A percentile compares a stretch with the other conserved stretches of the same genome.
Evolutionary conservation across 2,797 vertebrate species (phyloP).

Genomic region (Sphaeramia orbicularis): DNA sequence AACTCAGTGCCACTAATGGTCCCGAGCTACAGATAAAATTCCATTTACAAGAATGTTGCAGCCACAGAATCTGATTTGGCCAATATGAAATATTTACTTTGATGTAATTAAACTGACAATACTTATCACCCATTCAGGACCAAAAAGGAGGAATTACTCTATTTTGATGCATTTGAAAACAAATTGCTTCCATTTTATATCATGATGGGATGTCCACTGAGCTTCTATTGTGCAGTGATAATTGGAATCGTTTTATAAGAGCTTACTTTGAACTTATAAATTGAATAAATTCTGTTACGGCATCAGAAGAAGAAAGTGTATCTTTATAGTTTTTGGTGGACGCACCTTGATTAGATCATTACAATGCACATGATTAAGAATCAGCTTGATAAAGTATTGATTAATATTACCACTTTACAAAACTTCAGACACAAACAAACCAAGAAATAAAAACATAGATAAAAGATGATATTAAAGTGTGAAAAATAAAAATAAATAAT

Average conservation of each 20-base stretch:
- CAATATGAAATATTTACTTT: constrained; percentile 97
- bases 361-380: too few relatives aligned
- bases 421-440: too few relatives aligned
- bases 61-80: constrained; percentile 96
- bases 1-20: constrained; percentile 94
- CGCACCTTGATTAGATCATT: too few relatives aligned
- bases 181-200: constrained; percentile 39
- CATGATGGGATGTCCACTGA: constrained; percentile 29
- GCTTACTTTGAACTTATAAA: constrained; percentile 28
- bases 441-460: too few relatives aligned
- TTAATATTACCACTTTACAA: too few relatives aligned
- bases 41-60: constrained; percentile 96
- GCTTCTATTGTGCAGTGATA: constrained; percentile 31
- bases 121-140: constrained; percentile 72
- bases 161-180: constrained; percentile 62
- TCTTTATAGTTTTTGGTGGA: too few relatives aligned
- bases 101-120: constrained; percentile 94
- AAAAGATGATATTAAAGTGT: too few relatives aligned
- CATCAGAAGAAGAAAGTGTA: neutral
- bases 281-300: neutral
- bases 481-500: too few relatives aligned
- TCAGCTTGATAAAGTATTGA: too few relatives aligned
- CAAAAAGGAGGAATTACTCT: constrained; percentile 42
- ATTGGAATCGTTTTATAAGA: constrained; percentile 23
- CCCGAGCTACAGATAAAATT: constrained; percentile 96